Evolutionary conservation across 92 coral and sea anemone genomes (phyloP), one percentile per base, ranked within the genome.

Genomic region (Actinostola sp.): DNA sequence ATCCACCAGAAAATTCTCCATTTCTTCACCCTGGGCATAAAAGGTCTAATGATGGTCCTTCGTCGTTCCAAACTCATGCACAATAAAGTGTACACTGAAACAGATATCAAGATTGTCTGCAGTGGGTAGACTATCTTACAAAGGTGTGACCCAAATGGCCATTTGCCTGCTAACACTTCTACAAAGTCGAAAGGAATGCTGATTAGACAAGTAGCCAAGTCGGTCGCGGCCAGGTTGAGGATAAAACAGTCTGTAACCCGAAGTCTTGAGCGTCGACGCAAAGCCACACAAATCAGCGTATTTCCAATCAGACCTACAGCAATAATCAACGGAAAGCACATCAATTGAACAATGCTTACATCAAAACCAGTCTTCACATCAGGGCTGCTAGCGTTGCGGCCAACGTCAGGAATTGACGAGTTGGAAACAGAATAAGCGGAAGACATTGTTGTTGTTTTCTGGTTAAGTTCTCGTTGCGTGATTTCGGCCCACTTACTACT

Each of bases 41-140:
- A 84, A 1, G 97, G 88, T 4, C 86, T 78, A 33, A 90, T 90
- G 3, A 90, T 85, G 0, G 90, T 79, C 32, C 97, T 80, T 41
- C 86, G 67, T 16, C 97, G 79, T 62, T 90, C 97, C 56, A 89
- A 79, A 67, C 97, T 90, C 97, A 90, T 87, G 63, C 89, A 84
- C 10, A 90, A 66, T 31, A 90, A 33, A 15, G 97, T 90, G 27
- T 84, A 87, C 0, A 90, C 97, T 0, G 97, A 87, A 8, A 90
- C 97, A 7, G 97, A 82, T 51, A 90, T 75, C 34, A 34, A 55
- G 16, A 77, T 84, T 38, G 54, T 80, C 54, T 19, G 79, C 15
- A 75, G 20, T 0, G 81, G 81, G 36, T 75, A 75, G 41, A 75
- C 72, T 3, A 65, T 64, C 46, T 85, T 85, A 24, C 94, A 89